A percentile compares a stretch with the other conserved stretches of the same genome.
Evolutionary conservation across 2,888 invertebrate genomes (phyloP).

Genomic region (Pollenia amentaria): DNA sequence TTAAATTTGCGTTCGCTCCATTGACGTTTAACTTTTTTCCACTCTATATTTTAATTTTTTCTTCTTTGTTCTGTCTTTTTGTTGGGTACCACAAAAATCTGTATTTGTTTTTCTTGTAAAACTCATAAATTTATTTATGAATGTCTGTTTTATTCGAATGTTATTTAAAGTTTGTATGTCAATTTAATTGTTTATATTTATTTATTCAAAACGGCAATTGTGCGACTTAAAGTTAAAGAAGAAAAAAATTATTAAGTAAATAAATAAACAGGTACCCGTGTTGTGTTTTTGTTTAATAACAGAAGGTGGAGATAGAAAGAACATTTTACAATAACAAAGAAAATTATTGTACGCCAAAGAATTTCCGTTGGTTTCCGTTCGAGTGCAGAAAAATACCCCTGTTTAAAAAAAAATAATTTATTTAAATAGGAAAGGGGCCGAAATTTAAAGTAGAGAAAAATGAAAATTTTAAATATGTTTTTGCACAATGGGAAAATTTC

Average conservation of each 20-base stretch:
- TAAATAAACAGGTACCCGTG: background rate
- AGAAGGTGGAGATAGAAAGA: background rate
- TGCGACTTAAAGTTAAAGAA: constrained; percentile 1
- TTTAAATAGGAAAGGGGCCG: too few species aligned
- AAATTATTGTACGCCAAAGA: background rate
- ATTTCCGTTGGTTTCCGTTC: too few species aligned
- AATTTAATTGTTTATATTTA: constrained; percentile 41
- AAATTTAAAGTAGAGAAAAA: too few species aligned
- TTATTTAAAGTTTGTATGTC: constrained; percentile 14
- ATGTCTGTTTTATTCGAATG: background rate
- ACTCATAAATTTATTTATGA: constrained; percentile 8
- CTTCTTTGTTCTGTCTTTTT: background rate
- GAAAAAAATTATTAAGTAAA: background rate
- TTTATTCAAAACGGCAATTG: constrained; percentile 26
- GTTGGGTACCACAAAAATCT: background rate
- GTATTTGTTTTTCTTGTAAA: constrained; percentile 10
- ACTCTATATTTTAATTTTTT: background rate
- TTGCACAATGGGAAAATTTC: too few species aligned
- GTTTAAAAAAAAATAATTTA: too few species aligned
- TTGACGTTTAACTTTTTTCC: background rate
- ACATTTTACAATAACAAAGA: background rate
- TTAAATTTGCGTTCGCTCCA: background rate
- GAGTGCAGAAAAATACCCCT: too few species aligned
- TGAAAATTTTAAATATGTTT: too few species aligned
- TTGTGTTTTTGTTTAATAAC: background rate